These are phyloP conservation scores for Hystrix brachyura DNA, from an alignment of 2,113 vertebrate species.

Conservation along the genomic window DNA sequence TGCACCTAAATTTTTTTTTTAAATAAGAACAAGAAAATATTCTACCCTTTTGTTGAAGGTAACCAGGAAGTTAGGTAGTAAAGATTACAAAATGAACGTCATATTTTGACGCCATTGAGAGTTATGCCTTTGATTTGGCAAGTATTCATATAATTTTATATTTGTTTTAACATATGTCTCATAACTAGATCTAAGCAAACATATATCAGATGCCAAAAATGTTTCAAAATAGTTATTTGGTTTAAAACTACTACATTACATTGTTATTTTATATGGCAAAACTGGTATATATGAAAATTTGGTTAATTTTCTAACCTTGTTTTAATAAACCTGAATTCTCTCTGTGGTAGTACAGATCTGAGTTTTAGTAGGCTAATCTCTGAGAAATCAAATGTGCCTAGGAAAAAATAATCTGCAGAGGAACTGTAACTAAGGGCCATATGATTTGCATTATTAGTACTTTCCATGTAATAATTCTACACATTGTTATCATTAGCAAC, in stretches of 20 bases:
- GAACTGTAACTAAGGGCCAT: slow-evolving; percentile 58
- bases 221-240: slow-evolving; percentile 35
- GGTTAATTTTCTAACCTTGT: slow-evolving; percentile 52
- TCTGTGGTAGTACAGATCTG: slow-evolving; percentile 62
- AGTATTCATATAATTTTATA: background rate
- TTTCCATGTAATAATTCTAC: slow-evolving; percentile 80
- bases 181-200: slow-evolving; percentile 28
- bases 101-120: slow-evolving; percentile 40
- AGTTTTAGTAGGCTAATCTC: slow-evolving; percentile 73
- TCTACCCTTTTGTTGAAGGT: slow-evolving; percentile 19
- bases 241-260: background rate
- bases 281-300: slow-evolving; percentile 45
- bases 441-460: slow-evolving; percentile 81
- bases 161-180: slow-evolving; percentile 40
- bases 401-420: slow-evolving; percentile 55
- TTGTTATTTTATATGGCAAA: slow-evolving; percentile 51
- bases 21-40: slow-evolving; percentile 13
- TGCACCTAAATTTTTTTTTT: background rate
- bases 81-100: background rate
- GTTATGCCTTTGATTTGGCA: background rate
- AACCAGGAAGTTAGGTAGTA: slow-evolving; percentile 34
- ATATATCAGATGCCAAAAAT: slow-evolving; percentile 15
- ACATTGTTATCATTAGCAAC: slow-evolving; percentile 84
- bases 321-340: slow-evolving; percentile 55
- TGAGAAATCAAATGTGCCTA: slow-evolving; percentile 65